phyloP scores from a whole-genome alignment of 2,113 vertebrate genomes.

The Tiliqua scincoides region DNA sequence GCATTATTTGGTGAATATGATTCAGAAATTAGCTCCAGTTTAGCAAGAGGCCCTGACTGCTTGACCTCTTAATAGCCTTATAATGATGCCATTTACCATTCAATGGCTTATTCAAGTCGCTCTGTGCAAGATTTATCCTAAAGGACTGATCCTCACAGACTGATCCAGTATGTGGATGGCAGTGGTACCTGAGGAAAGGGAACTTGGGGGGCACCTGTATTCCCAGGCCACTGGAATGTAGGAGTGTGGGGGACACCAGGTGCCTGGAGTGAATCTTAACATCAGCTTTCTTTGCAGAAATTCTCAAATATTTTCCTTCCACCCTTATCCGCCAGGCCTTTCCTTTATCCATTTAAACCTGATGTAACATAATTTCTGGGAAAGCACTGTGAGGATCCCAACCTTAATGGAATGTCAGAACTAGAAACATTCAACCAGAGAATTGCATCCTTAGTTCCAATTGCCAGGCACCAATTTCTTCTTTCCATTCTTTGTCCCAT shows the following conservation, averaged over 20 bases:
- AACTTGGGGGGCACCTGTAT: background rate
- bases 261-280: fast-evolving
- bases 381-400: background rate
- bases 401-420: too few relatives aligned
- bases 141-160: constrained; percentile 56
- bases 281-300: background rate
- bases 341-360: background rate
- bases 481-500: background rate
- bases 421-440: background rate
- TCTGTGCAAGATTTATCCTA: constrained; percentile 69
- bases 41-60: constrained; percentile 91
- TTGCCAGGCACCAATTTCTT: background rate
- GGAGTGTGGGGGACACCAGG: background rate
- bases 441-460: background rate
- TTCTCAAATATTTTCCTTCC: background rate
- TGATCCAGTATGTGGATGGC: constrained; percentile 26
- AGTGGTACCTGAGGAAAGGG: constrained; percentile 20
- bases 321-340: too few relatives aligned
- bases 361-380: background rate
- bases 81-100: constrained; percentile 98
- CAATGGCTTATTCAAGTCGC: constrained; percentile 84
- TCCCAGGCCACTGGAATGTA: fast-evolving
- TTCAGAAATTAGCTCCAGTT: constrained; percentile 97
- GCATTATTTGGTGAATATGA: constrained; percentile 95
- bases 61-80: constrained; percentile 99